Percentiles rank a stretch among this genome's conserved stretches.
phyloP scores from a whole-genome alignment of 1,140 invertebrate genomes.

The Contarinia nasturtii region DNA sequence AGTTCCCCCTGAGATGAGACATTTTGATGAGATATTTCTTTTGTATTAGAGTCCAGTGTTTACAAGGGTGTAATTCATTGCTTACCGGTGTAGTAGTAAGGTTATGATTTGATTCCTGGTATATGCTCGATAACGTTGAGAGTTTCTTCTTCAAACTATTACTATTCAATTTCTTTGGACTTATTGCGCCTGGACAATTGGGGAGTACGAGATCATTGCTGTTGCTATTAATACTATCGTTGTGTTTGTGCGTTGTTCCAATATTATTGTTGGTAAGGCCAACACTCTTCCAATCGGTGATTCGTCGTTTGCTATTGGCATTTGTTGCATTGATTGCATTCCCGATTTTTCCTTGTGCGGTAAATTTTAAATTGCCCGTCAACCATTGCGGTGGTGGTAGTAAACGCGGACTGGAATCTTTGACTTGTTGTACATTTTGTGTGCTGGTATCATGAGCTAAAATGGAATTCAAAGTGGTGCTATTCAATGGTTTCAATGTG shows the following conservation, averaged over 20 bases:
- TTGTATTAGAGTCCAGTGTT: no score
- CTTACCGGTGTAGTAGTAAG: no score
- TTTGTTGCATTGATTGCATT: not conserved
- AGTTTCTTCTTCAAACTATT: conserved; percentile 1
- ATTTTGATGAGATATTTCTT: not conserved
- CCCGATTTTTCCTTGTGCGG: not conserved
- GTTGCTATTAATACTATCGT: no score
- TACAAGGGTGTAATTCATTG: no score
- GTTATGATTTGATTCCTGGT: not conserved
- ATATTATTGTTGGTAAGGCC: not conserved
- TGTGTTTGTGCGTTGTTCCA: not conserved
- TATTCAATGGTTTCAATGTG: not conserved
- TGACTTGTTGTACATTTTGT: not conserved
- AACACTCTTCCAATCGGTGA: conserved; percentile 4
- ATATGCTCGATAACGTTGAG: not conserved
- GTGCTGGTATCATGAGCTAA: no score
- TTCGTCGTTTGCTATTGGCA: not conserved
- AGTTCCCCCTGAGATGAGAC: not conserved
- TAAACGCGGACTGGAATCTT: conserved; percentile 2
- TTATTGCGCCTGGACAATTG: conserved; percentile 1
- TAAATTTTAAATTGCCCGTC: not conserved
- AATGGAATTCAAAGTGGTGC: not conserved
- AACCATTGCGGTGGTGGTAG: conserved; percentile 2
- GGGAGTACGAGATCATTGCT: conserved; percentile 2
- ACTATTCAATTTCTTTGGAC: not conserved